These are phyloP conservation scores for Brachirus orientalis DNA, from an alignment of 2,113 vertebrate genomes.

Conservation along the genomic window DNA sequence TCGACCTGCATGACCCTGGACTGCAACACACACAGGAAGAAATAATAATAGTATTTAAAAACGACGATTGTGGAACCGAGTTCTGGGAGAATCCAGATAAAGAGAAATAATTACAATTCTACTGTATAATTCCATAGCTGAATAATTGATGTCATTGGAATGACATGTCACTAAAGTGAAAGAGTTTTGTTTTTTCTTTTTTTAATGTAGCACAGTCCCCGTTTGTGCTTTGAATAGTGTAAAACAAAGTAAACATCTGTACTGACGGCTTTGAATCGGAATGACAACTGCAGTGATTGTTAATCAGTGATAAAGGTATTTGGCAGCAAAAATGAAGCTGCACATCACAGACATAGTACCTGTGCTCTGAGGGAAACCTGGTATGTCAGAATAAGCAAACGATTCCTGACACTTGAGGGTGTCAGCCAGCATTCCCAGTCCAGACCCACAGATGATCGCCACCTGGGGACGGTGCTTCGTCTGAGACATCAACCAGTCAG, in stretches of 20 bases:
- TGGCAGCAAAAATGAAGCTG: neutral
- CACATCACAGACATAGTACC: conserved; percentile 67
- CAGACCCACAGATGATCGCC: conserved; percentile 86
- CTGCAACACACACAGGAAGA: conserved; percentile 50
- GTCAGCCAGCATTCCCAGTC: conserved; percentile 84
- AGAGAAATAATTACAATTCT: too few relatives aligned
- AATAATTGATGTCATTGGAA: too few relatives aligned
- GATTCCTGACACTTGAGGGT: conserved; percentile 75
- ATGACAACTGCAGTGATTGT: too few relatives aligned
- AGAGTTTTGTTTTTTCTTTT: too few relatives aligned
- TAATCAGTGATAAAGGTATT: neutral
- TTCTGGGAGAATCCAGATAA: too few relatives aligned
- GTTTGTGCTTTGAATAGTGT: too few relatives aligned
- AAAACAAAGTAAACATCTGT: too few relatives aligned
- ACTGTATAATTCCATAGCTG: too few relatives aligned
- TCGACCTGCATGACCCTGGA: conserved; percentile 81
- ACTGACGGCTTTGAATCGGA: too few relatives aligned
- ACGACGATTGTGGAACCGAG: neutral
- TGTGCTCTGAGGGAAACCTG: conserved; percentile 85
- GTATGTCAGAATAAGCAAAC: conserved; percentile 83
- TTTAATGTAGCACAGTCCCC: too few relatives aligned
- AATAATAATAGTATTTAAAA: neutral
- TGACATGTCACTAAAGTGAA: too few relatives aligned
- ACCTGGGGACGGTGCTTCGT: conserved; percentile 82
- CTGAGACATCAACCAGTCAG: conserved; percentile 82